Evolutionary conservation across 2,888 invertebrate species (phyloP), one percentile per base, ranked within the genome.

Genomic region (Endotricha flammealis): DNA sequence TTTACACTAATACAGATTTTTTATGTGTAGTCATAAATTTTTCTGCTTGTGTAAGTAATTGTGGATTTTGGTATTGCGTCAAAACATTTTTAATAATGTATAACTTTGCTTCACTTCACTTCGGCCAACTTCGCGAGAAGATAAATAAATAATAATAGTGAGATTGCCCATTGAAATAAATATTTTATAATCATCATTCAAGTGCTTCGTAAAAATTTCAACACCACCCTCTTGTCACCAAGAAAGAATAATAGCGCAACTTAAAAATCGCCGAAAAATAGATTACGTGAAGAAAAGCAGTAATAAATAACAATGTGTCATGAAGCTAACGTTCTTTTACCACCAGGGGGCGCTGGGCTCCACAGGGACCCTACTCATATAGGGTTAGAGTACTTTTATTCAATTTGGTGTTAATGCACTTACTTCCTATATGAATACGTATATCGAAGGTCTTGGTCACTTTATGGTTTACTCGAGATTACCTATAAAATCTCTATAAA

Each of bases 351-450:
- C 44, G 41, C 44, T 35, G 40, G 36, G 41, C 46, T 46, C 62
- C 51, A 46, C 53, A 36, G 61, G 64, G 63, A 58, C 39, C 33
- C 37, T 32, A 37, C 48, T 61, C 63, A 66, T 63, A 61, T 60
- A 58, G 70, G 65, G 66, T 64, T 56, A 53, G 53, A 57, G 54
- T 60, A 57, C 62, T 65, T 60, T 35, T 46, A 40, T 41, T 48
- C 47, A 50, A 53, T 48, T 44, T 42, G 43, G 51, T 64, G 66
- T 62, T 77, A 73, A 77, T 77, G 78, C 70, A 71, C 64, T 74
- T 68, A 61, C 62, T 36, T 9, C 32, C 27, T 35, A 30, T 32
- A 37, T 31, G 23, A 29, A 36, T 36, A 36, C 16, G 11, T 35
- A 36, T 28, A 31, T 28, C 9, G 36, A 35, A 24, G 20, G 32